These are phyloP conservation scores for Phycodurus eques DNA, from an alignment of 2,113 vertebrate species.

Conservation along the genomic window DNA sequence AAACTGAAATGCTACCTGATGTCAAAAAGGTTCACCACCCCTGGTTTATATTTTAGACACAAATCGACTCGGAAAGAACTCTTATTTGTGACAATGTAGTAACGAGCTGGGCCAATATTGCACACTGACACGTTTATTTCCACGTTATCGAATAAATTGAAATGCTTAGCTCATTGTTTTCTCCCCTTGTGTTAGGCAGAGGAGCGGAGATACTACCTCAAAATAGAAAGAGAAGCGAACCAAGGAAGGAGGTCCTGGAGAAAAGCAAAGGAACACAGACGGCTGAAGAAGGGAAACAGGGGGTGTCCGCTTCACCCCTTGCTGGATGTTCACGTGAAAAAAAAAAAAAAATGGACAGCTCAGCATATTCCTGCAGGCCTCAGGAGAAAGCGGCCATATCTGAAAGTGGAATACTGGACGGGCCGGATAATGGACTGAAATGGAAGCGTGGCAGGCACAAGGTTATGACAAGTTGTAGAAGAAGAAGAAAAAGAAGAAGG, in stretches of 20 bases:
- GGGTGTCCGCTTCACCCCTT: slow-evolving; percentile 25
- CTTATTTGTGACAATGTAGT: not conserved
- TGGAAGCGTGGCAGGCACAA: slow-evolving; percentile 27
- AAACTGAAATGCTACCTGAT: no score
- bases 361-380: slow-evolving; percentile 40
- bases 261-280: slow-evolving; percentile 39
- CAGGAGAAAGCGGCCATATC: slow-evolving; percentile 28
- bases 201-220: slow-evolving; percentile 79
- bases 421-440: slow-evolving; percentile 39
- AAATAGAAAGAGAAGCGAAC: slow-evolving; percentile 67
- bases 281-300: slow-evolving; percentile 47
- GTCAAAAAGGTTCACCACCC: not conserved
- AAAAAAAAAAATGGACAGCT: slow-evolving; percentile 16
- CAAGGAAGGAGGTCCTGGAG: slow-evolving; percentile 48
- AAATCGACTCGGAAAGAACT: not conserved
- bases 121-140: not conserved
- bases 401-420: slow-evolving; percentile 54
- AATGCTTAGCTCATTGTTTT: slow-evolving; percentile 17
- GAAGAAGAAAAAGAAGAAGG: slow-evolving; percentile 20
- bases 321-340: slow-evolving; percentile 21
- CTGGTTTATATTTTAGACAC: not conserved
- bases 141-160: not conserved
- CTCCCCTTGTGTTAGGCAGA: slow-evolving; percentile 38
- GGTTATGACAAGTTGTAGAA: slow-evolving; percentile 4
- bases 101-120: not conserved